Evolutionary conservation across 1,140 invertebrate genomes (phyloP), one percentile per base, ranked within the genome.

Genomic region (Sweltsa coloradensis): DNA sequence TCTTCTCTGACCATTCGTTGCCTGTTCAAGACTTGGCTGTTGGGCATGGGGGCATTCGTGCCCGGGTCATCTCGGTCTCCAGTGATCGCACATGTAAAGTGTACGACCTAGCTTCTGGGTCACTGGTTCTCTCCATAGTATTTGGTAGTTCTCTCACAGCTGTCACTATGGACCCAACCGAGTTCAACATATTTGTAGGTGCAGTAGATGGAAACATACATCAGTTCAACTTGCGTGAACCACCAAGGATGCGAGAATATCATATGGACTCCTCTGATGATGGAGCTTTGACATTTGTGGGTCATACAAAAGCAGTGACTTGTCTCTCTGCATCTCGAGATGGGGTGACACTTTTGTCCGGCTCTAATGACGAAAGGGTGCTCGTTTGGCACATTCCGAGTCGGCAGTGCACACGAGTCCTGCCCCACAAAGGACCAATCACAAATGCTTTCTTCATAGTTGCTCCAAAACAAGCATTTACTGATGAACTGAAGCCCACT

Each of bases 61-160:
- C 81, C 7, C 69, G 81, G 37, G 61, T 93, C 41, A 78, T 75
- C 39, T 81, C 89, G 0, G 78, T 80, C 4, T 92, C 89, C 1
- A 59, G 78, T 37, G 90, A 96, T 61, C 74, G 80, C 56, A 87
- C 84, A 14, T 82, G 81, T 54, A 86, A 84, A 65, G 73, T 94
- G 3, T 92, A 88, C 63, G 79, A 86, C 52, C 58, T 91, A 7
- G 55, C 66, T 6, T 70, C 67, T 34, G 87, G 85, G 25, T 62
- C 66, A 26, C 60, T 85, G 47, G 59, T 93, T 3, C 58, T 87
- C 1, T 83, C 76, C 25, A 56, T 93, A 14, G 68, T 89, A 0
- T 89, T 87, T 65, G 75, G 82, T 52, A 68, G 74, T 31, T 72
- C 76, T 4, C 64, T 92, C 4, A 78, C 75, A 18, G 69, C 80